Conservation (phyloP, 2,113 vertebrate species). For the Delphinus delphis region DNA sequence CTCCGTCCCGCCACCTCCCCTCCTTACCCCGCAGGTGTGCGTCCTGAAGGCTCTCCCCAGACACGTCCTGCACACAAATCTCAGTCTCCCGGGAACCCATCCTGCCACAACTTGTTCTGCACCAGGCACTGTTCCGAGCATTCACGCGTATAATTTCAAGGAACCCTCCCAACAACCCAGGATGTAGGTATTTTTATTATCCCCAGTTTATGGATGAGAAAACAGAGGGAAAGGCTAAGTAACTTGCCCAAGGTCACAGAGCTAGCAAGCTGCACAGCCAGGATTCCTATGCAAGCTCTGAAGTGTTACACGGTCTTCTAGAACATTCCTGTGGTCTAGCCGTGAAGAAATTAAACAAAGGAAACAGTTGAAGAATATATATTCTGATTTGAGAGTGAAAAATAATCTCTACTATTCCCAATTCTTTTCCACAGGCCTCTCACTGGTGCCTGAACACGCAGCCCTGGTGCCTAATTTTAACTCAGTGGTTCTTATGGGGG, state of each 20-base stretch:
- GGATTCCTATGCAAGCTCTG: not conserved
- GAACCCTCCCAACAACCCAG: not conserved
- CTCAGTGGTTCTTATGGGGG: not conserved
- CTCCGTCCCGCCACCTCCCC: fast-evolving
- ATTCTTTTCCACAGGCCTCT: not conserved
- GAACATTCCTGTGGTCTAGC: conserved; percentile 9
- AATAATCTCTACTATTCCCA: no score
- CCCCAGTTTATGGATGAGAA: not conserved
- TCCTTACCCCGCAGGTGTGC: not conserved
- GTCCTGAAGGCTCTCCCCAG: not conserved
- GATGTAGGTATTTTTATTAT: not conserved
- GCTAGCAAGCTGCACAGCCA: not conserved
- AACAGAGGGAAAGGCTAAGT: not conserved
- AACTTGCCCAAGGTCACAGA: not conserved
- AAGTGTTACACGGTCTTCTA: not conserved
- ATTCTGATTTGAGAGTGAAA: not conserved
- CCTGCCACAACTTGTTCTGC: not conserved
- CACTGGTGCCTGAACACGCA: not conserved
- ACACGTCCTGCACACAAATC: no score
- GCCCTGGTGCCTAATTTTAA: not conserved
- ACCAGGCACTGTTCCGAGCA: not conserved
- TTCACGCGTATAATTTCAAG: fast-evolving
- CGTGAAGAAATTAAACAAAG: not conserved
- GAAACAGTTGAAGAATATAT: not conserved
- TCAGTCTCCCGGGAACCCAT: not conserved